Evolutionary conservation across 2,797 vertebrate genomes (phyloP).

Genomic region (Caiman crocodilus): DNA sequence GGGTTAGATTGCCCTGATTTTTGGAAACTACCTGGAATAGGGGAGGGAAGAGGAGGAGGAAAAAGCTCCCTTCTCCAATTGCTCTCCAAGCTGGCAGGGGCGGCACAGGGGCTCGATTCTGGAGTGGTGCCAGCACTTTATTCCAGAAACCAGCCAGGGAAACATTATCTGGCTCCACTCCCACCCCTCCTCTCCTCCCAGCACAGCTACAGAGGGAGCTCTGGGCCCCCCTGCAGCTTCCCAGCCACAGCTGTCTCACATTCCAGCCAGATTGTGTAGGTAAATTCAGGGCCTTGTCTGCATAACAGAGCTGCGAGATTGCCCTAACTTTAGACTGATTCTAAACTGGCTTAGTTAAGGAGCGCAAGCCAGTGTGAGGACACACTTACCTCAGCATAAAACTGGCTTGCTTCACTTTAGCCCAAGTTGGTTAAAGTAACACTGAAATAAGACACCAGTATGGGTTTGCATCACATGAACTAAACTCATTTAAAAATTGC

Average conservation of each 20-base stretch:
- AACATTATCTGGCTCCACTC: background rate
- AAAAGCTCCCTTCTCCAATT: constrained; percentile 9
- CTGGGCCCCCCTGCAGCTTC: background rate
- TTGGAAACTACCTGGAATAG: background rate
- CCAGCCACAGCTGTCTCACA: too few relatives aligned
- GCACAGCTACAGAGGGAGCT: background rate
- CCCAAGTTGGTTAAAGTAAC: background rate
- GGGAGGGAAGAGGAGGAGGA: background rate
- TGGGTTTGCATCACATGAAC: too few relatives aligned
- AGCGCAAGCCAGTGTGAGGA: too few relatives aligned
- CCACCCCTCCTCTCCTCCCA: fast-evolving
- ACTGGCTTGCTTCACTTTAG: background rate
- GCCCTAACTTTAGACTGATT: background rate
- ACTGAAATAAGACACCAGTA: background rate
- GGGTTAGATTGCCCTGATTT: background rate
- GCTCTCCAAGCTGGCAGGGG: background rate
- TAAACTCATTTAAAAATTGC: too few relatives aligned
- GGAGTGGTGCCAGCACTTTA: background rate
- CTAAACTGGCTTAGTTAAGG: background rate
- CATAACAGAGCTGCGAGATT: background rate
- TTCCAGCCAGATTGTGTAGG: background rate
- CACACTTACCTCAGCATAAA: background rate
- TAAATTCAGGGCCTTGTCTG: background rate
- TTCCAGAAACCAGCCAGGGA: background rate
- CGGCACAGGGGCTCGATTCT: background rate